Conservation (phyloP, 1,140 invertebrate species). For the Brachionus asplanchnoidis region DNA sequence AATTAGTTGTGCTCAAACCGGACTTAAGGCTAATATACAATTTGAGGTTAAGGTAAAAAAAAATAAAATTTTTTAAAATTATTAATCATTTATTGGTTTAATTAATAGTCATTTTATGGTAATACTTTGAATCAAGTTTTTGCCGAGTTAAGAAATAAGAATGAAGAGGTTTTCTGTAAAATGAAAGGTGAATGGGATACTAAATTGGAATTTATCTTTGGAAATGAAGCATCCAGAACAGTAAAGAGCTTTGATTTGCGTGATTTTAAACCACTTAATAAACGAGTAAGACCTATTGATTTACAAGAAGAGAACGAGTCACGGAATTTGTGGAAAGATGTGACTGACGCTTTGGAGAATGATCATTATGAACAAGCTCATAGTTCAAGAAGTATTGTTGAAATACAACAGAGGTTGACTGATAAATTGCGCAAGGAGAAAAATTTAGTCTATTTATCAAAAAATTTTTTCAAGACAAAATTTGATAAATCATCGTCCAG, state of each 20-base stretch:
- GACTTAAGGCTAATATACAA: background rate
- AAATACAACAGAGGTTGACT: background rate
- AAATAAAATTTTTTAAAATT: background rate
- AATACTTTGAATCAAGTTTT: constrained; percentile 83
- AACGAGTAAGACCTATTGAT: constrained; percentile 50
- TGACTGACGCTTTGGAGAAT: constrained; percentile 50
- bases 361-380: constrained; percentile 51
- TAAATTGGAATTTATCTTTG: constrained; percentile 54
- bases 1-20: constrained; percentile 61
- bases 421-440: constrained; percentile 2
- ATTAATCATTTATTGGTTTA: constrained; percentile 5
- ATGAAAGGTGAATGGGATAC: constrained; percentile 56
- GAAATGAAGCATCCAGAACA: constrained; percentile 49
- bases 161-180: constrained; percentile 53
- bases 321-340: constrained; percentile 52
- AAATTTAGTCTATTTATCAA: background rate
- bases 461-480: constrained; percentile 29
- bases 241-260: constrained; percentile 48
- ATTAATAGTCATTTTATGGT: constrained; percentile 77
- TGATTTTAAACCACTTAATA: constrained; percentile 46
- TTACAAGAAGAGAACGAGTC: constrained; percentile 54
- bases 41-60: background rate
- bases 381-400: background rate
- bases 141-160: constrained; percentile 68
- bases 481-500: background rate